phyloP scores from a whole-genome alignment of 1,140 invertebrate genomes.

The Drosophila santomea region DNA sequence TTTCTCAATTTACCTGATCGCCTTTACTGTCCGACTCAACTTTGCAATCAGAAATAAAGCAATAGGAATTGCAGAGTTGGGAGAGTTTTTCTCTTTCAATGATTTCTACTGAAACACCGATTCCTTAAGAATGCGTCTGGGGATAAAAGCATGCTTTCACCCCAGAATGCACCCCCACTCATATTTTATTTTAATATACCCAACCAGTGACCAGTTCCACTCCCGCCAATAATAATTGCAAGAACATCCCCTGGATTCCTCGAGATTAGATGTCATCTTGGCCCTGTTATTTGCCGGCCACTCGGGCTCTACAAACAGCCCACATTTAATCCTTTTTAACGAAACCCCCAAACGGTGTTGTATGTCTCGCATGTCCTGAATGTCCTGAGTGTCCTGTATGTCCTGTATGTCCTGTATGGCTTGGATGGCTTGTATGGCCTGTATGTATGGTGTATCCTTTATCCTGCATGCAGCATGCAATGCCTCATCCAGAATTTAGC shows the following conservation, averaged over 20 bases:
- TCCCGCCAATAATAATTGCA: too few species aligned
- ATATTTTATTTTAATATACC: not conserved
- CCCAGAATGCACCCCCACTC: not conserved
- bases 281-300: slow-evolving; percentile 21
- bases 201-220: not conserved
- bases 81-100: not conserved
- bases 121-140: not conserved
- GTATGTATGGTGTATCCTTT: not conserved
- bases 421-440: not conserved
- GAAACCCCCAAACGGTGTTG: slow-evolving; percentile 5
- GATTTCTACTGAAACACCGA: not conserved
- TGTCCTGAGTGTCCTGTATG: not conserved
- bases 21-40: not conserved
- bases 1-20: slow-evolving; percentile 9
- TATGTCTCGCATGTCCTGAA: not conserved
- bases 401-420: not conserved
- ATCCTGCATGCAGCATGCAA: not conserved
- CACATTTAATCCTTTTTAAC: slow-evolving; percentile 2
- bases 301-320: slow-evolving; percentile 2
- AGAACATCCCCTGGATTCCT: slow-evolving; percentile 2
- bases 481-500: slow-evolving; percentile 48
- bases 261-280: slow-evolving; percentile 36
- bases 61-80: not conserved
- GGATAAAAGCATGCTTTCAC: not conserved
- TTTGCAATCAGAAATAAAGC: not conserved